A percentile compares a stretch with the other conserved stretches of the same genome.
These are phyloP conservation scores for Phalacrocorax brasilianus DNA, from an alignment of 2,113 vertebrate species.

Conservation along the genomic window DNA sequence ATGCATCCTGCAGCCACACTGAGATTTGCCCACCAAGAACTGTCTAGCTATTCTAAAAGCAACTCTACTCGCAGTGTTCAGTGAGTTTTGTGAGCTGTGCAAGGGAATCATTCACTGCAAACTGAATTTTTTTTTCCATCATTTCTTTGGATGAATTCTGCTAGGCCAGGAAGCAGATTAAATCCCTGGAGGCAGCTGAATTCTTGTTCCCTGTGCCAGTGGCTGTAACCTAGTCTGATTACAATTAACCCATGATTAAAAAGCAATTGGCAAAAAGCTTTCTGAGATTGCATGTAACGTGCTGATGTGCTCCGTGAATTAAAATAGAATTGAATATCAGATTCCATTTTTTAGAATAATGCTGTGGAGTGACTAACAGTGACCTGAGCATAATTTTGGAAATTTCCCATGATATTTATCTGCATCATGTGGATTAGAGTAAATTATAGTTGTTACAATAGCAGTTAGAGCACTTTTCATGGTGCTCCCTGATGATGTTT, in stretches of 20 bases:
- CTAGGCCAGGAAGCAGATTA: background rate
- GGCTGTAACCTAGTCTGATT: background rate
- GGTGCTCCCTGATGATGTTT: background rate
- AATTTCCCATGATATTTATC: background rate
- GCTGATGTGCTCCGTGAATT: background rate
- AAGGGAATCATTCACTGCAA: background rate
- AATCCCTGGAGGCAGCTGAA: background rate
- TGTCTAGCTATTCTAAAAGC: background rate
- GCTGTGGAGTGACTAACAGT: background rate
- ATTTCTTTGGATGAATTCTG: background rate
- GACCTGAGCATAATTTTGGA: background rate
- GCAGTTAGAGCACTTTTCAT: background rate
- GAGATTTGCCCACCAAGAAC: background rate
- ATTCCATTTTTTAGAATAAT: background rate
- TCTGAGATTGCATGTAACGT: background rate
- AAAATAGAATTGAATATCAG: background rate
- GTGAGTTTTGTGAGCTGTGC: background rate
- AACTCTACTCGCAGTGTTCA: accelerated
- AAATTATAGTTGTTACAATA: background rate
- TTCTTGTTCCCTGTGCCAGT: background rate
- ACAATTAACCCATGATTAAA: background rate
- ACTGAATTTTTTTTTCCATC: background rate
- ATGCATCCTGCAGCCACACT: accelerated
- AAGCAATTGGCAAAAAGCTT: background rate
- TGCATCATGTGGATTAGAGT: background rate